Percentiles rank a stretch among this genome's conserved stretches.
phyloP scores from a whole-genome alignment of 2,113 vertebrate genomes.

The Bos javanicus region DNA sequence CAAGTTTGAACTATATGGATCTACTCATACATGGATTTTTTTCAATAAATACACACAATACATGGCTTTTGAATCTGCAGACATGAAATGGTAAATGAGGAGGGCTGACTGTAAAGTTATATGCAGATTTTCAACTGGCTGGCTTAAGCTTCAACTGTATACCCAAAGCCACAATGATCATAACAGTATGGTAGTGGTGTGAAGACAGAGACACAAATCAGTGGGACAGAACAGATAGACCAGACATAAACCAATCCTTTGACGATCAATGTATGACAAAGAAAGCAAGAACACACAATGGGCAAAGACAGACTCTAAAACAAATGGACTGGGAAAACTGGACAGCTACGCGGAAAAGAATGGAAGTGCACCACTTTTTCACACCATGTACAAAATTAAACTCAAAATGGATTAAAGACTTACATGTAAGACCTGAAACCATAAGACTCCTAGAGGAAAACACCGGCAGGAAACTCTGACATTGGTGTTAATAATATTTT shows the following conservation, averaged over 20 bases:
- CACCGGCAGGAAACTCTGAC: background rate
- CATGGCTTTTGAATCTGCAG: background rate
- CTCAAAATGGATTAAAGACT: background rate
- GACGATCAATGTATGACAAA: background rate
- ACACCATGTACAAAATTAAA: background rate
- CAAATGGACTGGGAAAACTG: background rate
- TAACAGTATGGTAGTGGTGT: too few relatives aligned
- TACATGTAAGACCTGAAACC: background rate
- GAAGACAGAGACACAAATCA: background rate
- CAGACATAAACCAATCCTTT: background rate
- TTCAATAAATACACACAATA: background rate
- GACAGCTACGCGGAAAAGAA: background rate
- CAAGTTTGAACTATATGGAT: background rate
- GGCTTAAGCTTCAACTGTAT: background rate
- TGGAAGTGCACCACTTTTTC: background rate
- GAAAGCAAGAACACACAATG: background rate
- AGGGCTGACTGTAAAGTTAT: background rate
- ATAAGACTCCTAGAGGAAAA: background rate
- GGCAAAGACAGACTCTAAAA: background rate
- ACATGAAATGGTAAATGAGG: background rate
- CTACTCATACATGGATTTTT: background rate
- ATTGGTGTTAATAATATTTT: background rate
- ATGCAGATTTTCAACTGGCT: background rate
- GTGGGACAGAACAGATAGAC: background rate
- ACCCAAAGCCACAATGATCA: background rate